phyloP scores from a whole-genome alignment of 2,797 vertebrate genomes.

The Enteromius thamalakanensis region DNA sequence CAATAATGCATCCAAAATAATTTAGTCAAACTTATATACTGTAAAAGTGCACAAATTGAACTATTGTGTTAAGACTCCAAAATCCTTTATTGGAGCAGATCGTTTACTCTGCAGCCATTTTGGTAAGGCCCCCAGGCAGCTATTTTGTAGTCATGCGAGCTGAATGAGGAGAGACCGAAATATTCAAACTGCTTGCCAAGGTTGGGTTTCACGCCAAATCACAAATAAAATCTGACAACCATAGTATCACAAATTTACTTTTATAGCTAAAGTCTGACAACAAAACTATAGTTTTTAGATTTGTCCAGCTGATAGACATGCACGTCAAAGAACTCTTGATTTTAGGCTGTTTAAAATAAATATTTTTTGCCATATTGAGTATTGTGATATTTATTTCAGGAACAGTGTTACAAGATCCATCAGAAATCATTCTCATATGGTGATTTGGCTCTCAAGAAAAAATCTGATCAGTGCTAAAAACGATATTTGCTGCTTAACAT shows the following conservation, averaged over 20 bases:
- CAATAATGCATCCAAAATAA: conserved; percentile 7
- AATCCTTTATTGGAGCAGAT: conserved; percentile 34
- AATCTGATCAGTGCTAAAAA: background rate
- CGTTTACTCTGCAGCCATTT: background rate
- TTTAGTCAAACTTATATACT: conserved; percentile 4
- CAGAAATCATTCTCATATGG: background rate
- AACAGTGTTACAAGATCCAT: background rate
- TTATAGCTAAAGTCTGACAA: conserved; percentile 1
- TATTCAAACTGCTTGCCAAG: conserved; percentile 6
- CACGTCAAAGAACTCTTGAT: background rate
- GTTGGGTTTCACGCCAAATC: conserved; percentile 12
- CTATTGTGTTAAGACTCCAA: background rate
- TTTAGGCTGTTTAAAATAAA: background rate
- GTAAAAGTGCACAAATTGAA: conserved; percentile 1
- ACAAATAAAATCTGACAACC: conserved; percentile 25
- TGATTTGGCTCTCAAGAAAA: background rate
- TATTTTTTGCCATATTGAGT: background rate
- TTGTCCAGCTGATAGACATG: background rate
- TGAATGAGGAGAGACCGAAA: conserved; percentile 10
- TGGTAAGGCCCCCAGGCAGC: conserved; percentile 14
- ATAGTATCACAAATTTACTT: conserved; percentile 16
- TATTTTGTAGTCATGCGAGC: conserved; percentile 9
- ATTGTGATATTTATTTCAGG: conserved; percentile 4
- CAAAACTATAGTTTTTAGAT: background rate
- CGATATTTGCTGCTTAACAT: too few species aligned